Conservation (phyloP, 2,797 vertebrate species). For the Xiphophorus birchmanni region DNA sequence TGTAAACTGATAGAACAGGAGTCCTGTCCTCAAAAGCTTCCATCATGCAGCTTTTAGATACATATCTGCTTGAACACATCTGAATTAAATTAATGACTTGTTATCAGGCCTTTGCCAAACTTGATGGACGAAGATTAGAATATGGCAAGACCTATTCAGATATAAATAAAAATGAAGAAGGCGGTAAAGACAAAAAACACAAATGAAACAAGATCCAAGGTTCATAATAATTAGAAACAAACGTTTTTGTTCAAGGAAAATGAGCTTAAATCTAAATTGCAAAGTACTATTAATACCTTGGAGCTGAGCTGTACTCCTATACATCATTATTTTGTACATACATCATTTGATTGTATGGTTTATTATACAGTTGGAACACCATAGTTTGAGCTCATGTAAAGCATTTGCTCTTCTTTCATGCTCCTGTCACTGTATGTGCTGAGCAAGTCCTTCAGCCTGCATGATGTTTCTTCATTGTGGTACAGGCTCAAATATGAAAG, state of each 20-base stretch:
- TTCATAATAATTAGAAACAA: neutral
- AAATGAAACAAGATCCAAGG: neutral
- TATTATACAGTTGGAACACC: neutral
- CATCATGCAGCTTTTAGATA: neutral
- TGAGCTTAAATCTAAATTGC: neutral
- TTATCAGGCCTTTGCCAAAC: neutral
- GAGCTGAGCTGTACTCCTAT: neutral
- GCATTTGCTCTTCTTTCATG: constrained; percentile 7
- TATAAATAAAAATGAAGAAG: neutral
- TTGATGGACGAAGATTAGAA: neutral
- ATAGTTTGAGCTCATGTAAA: constrained; percentile 38
- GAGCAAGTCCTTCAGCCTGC: constrained; percentile 35
- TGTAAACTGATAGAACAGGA: neutral
- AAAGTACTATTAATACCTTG: neutral
- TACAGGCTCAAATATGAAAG: constrained; percentile 46
- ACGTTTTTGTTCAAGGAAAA: neutral
- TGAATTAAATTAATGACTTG: neutral
- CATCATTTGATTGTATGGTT: constrained; percentile 2
- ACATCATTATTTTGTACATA: neutral
- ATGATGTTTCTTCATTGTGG: constrained; percentile 39
- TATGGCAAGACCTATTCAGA: neutral
- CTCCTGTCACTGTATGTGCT: constrained; percentile 20
- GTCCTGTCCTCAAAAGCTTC: neutral
- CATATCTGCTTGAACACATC: neutral
- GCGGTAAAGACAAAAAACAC: neutral